phyloP scores from a whole-genome alignment of 2,888 invertebrate species.

The Macrostomum cliftonense region DNA sequence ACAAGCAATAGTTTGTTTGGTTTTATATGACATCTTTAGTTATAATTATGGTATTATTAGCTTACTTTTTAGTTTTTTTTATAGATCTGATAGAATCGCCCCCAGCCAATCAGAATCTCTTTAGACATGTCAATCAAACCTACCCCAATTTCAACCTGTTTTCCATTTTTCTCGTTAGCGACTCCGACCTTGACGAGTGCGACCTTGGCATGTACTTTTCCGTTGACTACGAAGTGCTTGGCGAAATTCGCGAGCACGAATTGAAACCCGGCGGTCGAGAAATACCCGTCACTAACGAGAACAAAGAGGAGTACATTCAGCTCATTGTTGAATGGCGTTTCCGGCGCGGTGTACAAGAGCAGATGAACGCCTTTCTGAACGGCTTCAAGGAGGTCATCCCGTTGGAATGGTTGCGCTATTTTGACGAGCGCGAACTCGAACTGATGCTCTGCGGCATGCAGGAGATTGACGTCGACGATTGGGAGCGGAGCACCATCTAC shows the following conservation, averaged over 20 bases:
- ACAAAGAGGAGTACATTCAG: conserved; percentile 89
- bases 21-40: too few relatives aligned
- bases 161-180: conserved; percentile 53
- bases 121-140: too few relatives aligned
- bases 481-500: conserved; percentile 94
- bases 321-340: conserved; percentile 12
- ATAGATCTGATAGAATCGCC: too few relatives aligned
- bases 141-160: too few relatives aligned
- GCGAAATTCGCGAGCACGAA: conserved; percentile 90
- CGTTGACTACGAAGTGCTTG: conserved; percentile 90
- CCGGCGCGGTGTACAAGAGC: conserved; percentile 10
- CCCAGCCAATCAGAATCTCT: too few relatives aligned
- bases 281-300: conserved; percentile 67
- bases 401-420: conserved; percentile 7
- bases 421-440: conserved; percentile 12
- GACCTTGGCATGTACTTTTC: conserved; percentile 87
- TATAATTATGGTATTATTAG: too few relatives aligned
- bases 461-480: conserved; percentile 96
- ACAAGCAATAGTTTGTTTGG: too few relatives aligned
- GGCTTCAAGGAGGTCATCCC: conserved; percentile 11
- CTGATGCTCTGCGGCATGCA: conserved; percentile 97
- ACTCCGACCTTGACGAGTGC: conserved; percentile 64
- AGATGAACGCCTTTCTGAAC: conserved; percentile 10
- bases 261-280: conserved; percentile 76
- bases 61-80: too few relatives aligned